These are phyloP conservation scores for Sapajus apella DNA, from an alignment of 2,113 vertebrate genomes.

Conservation along the genomic window DNA sequence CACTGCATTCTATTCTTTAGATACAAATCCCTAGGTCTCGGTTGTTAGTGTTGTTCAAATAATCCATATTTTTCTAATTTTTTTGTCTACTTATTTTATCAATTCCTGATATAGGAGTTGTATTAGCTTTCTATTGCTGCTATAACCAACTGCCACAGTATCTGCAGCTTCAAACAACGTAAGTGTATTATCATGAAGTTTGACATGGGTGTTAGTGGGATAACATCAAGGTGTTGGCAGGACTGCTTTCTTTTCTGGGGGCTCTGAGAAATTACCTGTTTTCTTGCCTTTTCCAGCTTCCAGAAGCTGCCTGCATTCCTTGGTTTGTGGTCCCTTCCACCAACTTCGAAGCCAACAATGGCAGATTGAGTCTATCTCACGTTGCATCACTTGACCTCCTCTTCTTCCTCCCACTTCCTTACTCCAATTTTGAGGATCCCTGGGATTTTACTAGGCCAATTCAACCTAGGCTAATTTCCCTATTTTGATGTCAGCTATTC, in stretches of 20 bases:
- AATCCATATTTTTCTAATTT: neutral
- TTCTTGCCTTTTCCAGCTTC: neutral
- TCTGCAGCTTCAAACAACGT: neutral
- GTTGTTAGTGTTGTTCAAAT: neutral
- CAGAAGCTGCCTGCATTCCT: neutral
- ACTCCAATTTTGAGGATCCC: neutral
- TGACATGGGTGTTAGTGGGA: neutral
- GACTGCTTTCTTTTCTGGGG: neutral
- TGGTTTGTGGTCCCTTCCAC: neutral
- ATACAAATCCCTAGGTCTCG: neutral
- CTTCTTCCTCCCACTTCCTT: neutral
- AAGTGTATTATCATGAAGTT: neutral
- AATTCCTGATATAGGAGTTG: neutral
- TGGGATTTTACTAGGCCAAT: neutral
- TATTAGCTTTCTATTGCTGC: neutral
- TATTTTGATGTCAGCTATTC: neutral
- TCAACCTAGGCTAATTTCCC: neutral
- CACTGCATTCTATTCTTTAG: neutral
- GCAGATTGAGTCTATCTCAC: neutral
- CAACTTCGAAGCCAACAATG: neutral
- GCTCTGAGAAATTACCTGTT: neutral
- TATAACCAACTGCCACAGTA: neutral
- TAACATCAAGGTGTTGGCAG: neutral
- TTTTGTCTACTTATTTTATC: neutral
- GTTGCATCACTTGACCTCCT: neutral